Base-by-base conservation (phyloP, 2,113 vertebrate species). In the Machaerirhynchus nigripectus region DNA sequence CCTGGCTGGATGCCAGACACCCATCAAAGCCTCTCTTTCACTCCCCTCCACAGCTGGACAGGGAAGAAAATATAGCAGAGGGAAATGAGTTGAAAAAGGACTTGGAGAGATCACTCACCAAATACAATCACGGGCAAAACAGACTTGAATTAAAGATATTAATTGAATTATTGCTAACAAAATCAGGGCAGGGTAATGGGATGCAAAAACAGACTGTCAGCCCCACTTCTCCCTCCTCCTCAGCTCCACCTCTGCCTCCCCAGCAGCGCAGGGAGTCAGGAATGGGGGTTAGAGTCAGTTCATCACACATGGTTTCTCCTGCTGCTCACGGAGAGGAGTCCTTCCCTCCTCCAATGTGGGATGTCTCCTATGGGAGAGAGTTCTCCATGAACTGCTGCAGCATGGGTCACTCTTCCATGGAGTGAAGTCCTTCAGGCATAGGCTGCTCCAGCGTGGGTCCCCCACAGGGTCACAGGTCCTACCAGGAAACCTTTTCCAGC, bases 321-420 rank as follows among this genome's bases (percentile, higher is more conserved):
- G 11, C 20, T 67, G 35, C 31, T 59, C 21, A 50, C 44, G 7
- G 13, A 35, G 31, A 57, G 35, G 17, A 50, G 31, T 42, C 26
- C 26, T 67, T 42, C 20, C 3, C 21, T 85, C 7, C 31, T 67
- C 35, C 17, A 67, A 0, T 0, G 0, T 12, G 16, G 13, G 3
- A 11, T 50, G 37, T 3, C 6, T 50, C 30, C 26, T 13, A 35
- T 5, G 2, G 10, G 8, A 49, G 30, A 40, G 10, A 49, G 20
- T 5, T 11, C 16, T 57, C 31, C 24, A 21, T 20, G 31, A 42
- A 26, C 50, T 57, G 13, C 31, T 65, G 19, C 50, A 47, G 13
- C 7, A 6, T 9, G 7, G 2, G 11, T 26, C 52, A 31, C 30
- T 42, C 30, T 42, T 85, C 52, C 52, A 50, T 1, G 8, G 8